A percentile compares a stretch with the other conserved stretches of the same genome.
Conservation (phyloP, 2,113 vertebrate species). For the Mirounga angustirostris region DNA sequence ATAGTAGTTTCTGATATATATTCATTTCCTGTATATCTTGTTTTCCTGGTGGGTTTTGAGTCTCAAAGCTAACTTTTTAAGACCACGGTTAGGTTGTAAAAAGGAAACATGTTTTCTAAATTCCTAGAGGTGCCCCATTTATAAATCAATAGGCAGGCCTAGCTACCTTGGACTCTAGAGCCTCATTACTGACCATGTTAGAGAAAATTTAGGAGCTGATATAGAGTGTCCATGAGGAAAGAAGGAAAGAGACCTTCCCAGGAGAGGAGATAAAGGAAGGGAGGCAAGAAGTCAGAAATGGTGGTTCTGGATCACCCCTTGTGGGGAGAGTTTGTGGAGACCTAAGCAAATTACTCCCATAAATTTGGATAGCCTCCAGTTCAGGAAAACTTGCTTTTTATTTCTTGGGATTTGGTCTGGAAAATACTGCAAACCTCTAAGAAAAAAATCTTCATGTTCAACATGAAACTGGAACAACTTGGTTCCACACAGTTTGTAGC, state of each 20-base stretch:
- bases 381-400: background rate
- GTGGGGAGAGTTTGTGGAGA: background rate
- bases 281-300: too few species aligned
- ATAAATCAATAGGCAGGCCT: background rate
- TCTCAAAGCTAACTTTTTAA: slow-evolving; percentile 15
- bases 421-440: background rate
- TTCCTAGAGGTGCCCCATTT: background rate
- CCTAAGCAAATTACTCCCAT: too few species aligned
- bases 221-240: background rate
- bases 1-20: background rate
- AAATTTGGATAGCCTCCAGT: background rate
- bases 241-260: background rate
- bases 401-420: background rate
- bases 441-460: background rate
- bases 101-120: background rate
- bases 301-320: background rate
- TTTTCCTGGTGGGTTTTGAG: background rate
- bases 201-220: background rate
- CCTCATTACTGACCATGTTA: background rate
- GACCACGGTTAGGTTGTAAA: background rate
- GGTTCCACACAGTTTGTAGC: background rate
- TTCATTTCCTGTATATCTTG: background rate
- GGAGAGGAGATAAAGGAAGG: background rate
- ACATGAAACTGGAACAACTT: background rate
- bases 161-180: background rate